Evolutionary conservation across 2,888 invertebrate genomes (phyloP).

Genomic region (Labia minor): DNA sequence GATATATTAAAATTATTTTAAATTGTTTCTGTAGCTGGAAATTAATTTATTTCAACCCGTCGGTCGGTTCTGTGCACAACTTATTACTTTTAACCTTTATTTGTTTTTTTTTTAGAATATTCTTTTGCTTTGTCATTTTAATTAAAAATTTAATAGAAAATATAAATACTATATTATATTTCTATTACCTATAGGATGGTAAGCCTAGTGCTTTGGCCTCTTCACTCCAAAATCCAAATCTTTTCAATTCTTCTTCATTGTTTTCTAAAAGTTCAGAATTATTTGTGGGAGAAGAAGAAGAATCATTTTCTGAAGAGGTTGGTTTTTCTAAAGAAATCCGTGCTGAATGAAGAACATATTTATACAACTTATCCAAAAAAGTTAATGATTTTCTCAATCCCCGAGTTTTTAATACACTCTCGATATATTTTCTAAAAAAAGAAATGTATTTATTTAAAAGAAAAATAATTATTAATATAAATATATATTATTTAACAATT

Average conservation of each 20-base stretch:
- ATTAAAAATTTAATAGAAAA: too few species aligned
- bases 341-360: constrained; percentile 56
- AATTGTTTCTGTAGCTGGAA: too few species aligned
- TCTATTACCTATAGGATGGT: constrained; percentile 65
- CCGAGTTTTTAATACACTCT: constrained; percentile 75
- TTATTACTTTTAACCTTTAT: too few species aligned
- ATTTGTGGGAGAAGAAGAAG: not conserved
- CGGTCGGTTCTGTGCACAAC: too few species aligned
- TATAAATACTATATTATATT: too few species aligned
- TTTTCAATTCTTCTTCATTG: constrained; percentile 38
- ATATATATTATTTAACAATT: constrained; percentile 18
- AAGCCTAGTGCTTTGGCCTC: constrained; percentile 66
- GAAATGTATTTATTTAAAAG: constrained; percentile 4
- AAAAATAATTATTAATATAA: constrained; percentile 24
- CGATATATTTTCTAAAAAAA: constrained; percentile 61
- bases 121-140: too few species aligned
- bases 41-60: too few species aligned
- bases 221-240: constrained; percentile 66
- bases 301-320: constrained; percentile 32
- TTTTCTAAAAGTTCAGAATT: not conserved
- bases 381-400: constrained; percentile 71
- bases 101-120: too few species aligned
- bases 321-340: constrained; percentile 56
- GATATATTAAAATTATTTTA: too few species aligned
- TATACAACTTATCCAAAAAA: constrained; percentile 64